Evolutionary conservation across 2,888 invertebrate genomes (phyloP), one percentile per base, ranked within the genome.

Genomic region (Epistrophella euchroma): DNA sequence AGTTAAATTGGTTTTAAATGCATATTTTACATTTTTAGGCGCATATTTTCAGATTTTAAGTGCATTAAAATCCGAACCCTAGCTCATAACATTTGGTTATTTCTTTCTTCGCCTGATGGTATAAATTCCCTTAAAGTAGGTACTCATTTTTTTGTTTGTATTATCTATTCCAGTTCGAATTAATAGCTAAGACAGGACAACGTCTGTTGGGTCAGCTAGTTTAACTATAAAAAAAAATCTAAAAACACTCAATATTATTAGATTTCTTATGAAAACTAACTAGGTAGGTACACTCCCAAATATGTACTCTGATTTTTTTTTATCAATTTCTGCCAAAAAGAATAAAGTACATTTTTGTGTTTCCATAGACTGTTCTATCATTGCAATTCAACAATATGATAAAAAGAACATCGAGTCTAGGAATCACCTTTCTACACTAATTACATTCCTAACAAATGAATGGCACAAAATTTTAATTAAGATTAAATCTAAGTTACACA

Each of bases 391-490:
- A 45, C 45, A 13, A 40, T 15, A 52, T 72, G 66, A 66, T 64
- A 45, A 58, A 66, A 72, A n/a, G 9, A 52, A 52, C 50, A 82
- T 72, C 43, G 40, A 40, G n/a, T 66, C 37, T n/a, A 22, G n/a
- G 43, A 72, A 68, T 60, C 13, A 40, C 45, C 70, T 73, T 56
- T 32, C 32, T 56, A 56, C 55, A 56, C 66, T 82, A 73, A 83
- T 83, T 78, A 62, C 73, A 74, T 62, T 83, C 77, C 22, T 32
- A 35, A 58, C 62, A 62, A 56, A 64, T 56, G 37, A 58, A 70
- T 40, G 45, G 17, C 25, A 78, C 70, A 70, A 70, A 68, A 70
- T 78, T 83, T 56, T 43, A 83, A 83, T 78, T 83, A 74, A 74
- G 68, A 64, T 70, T 72, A 50, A 56, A 79, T 78, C 72, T 73